Percentiles rank a stretch among this genome's conserved stretches.
Evolutionary conservation across 2,888 invertebrate species (phyloP).

Genomic region (Eucera pruinosa): DNA sequence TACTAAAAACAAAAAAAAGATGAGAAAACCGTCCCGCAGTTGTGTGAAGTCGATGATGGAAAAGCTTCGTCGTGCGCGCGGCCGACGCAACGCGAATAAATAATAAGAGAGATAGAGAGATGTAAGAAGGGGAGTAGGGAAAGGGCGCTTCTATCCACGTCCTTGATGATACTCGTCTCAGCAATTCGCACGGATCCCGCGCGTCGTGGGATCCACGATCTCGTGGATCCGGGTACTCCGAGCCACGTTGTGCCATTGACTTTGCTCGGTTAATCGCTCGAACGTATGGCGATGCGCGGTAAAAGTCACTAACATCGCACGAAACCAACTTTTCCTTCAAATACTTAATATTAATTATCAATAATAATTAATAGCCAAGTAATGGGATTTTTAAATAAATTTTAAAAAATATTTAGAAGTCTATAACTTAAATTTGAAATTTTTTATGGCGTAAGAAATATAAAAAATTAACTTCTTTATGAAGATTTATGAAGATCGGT

Average conservation of each 20-base stretch:
- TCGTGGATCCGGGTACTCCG: conserved; percentile 41
- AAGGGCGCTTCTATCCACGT: conserved; percentile 33
- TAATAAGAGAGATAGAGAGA: conserved; percentile 39
- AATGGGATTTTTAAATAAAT: too few species aligned
- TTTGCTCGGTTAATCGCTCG: conserved; percentile 60
- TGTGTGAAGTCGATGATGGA: conserved; percentile 49
- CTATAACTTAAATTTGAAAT: background rate
- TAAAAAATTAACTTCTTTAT: too few species aligned
- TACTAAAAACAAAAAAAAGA: conserved; percentile 39
- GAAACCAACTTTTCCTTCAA: background rate
- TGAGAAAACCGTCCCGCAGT: conserved; percentile 65
- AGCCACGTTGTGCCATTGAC: conserved; percentile 48
- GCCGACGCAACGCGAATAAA: conserved; percentile 54
- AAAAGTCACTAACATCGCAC: conserved; percentile 25
- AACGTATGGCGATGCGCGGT: conserved; percentile 27
- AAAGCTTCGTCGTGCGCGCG: conserved; percentile 46
- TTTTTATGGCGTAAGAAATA: too few species aligned
- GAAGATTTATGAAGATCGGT: too few species aligned
- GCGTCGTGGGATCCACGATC: conserved; percentile 15
- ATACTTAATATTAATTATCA: too few species aligned
- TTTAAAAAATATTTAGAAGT: background rate
- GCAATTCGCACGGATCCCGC: conserved; percentile 30
- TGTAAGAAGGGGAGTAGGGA: too few species aligned
- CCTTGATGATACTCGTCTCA: conserved; percentile 47
- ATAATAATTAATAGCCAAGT: too few species aligned